phyloP scores from a whole-genome alignment of 1,140 invertebrate species.

The Dufourea novaeangliae region DNA sequence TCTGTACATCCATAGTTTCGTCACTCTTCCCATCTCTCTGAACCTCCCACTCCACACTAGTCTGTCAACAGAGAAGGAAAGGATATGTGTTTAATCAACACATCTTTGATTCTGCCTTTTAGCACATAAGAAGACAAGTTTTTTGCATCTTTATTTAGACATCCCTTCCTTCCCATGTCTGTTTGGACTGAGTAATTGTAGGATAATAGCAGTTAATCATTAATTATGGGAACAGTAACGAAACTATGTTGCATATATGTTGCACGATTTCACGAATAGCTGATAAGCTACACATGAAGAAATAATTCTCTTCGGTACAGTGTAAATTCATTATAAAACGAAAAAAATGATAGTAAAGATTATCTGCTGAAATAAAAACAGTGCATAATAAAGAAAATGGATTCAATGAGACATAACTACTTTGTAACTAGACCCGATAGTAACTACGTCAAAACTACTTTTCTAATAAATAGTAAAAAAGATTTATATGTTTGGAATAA shows the following conservation, averaged over 20 bases:
- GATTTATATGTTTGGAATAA: neutral
- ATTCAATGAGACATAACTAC: neutral
- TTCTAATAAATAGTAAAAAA: neutral
- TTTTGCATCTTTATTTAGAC: constrained; percentile 60
- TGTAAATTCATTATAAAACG: neutral
- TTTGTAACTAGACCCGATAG: neutral
- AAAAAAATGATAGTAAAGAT: neutral
- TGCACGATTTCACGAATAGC: constrained; percentile 17
- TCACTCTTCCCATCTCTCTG: constrained; percentile 75
- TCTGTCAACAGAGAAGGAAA: constrained; percentile 88
- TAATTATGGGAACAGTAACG: constrained; percentile 67
- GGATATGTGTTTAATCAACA: constrained; percentile 83
- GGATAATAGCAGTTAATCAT: constrained; percentile 43
- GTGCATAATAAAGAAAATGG: neutral
- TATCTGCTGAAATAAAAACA: constrained; percentile 47
- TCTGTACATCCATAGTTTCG: constrained; percentile 75
- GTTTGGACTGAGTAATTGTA: constrained; percentile 62
- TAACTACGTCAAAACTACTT: neutral
- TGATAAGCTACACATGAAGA: constrained; percentile 19
- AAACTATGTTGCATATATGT: constrained; percentile 58
- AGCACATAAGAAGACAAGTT: constrained; percentile 62
- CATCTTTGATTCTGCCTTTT: constrained; percentile 68
- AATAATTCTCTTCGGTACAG: constrained; percentile 2
- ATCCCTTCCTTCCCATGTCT: constrained; percentile 78
- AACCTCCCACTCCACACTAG: constrained; percentile 78